A percentile compares a stretch with the other conserved stretches of the same genome.
phyloP scores from a whole-genome alignment of 2,113 vertebrate genomes.

The Bos indicus region DNA sequence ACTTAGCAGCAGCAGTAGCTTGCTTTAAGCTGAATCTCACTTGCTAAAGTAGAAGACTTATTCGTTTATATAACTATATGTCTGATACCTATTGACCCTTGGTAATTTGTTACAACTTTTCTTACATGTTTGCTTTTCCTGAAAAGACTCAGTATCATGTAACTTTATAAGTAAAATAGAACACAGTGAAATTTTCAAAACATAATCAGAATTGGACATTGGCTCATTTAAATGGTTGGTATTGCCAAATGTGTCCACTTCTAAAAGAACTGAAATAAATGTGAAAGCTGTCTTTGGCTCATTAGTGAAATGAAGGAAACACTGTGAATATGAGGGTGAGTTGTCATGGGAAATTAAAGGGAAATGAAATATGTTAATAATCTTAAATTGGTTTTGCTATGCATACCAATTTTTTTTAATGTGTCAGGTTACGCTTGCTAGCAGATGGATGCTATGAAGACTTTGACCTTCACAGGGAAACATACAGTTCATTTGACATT shows the following conservation, averaged over 20 bases:
- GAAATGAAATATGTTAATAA: conserved; percentile 43
- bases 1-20: too few species aligned
- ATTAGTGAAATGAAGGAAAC: conserved; percentile 47
- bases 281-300: conserved; percentile 30
- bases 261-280: conserved; percentile 45
- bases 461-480: conserved; percentile 27
- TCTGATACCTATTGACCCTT: background rate
- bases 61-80: background rate
- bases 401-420: conserved; percentile 28
- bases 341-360: conserved; percentile 57
- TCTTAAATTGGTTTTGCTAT: conserved; percentile 34
- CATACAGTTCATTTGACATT: background rate
- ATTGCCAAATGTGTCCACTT: conserved; percentile 23
- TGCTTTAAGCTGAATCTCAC: background rate
- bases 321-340: conserved; percentile 26
- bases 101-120: background rate
- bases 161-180: conserved; percentile 25
- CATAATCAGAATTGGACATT: conserved; percentile 8
- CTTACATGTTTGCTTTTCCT: background rate
- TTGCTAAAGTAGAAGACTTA: background rate
- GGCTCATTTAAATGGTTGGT: conserved; percentile 44
- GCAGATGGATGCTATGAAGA: conserved; percentile 2
- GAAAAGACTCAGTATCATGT: background rate
- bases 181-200: conserved; percentile 35
- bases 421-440: background rate